Conservation (phyloP, 1,140 invertebrate species). For the Drosophila murphyi region DNA sequence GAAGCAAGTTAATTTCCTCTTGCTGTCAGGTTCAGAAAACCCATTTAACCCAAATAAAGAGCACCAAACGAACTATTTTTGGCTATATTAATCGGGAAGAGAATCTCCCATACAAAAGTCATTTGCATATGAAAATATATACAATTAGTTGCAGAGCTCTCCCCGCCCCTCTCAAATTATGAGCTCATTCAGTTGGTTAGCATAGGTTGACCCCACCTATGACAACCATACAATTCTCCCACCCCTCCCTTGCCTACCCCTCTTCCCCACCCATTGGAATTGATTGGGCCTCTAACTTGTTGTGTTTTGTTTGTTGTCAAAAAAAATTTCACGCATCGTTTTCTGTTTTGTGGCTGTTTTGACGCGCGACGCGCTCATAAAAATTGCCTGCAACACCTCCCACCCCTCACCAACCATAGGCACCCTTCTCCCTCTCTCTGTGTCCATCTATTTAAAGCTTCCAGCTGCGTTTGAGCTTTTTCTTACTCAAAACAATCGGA, state of each 20-base stretch:
- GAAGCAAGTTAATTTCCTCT: constrained; percentile 43
- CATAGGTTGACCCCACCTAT: constrained; percentile 4
- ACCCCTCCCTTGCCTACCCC: not conserved
- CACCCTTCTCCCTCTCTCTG: not conserved
- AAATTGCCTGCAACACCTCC: constrained; percentile 17
- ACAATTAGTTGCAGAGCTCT: constrained; percentile 26
- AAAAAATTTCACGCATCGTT: constrained; percentile 71
- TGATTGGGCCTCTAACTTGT: constrained; percentile 58
- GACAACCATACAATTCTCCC: not conserved
- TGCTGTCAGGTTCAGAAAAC: constrained; percentile 57
- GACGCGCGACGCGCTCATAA: constrained; percentile 15
- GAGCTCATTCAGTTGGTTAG: constrained; percentile 58
- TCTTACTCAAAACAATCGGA: constrained; percentile 70
- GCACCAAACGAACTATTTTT: not conserved
- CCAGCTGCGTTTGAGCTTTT: constrained; percentile 25
- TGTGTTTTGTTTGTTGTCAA: constrained; percentile 70
- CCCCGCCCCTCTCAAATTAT: constrained; percentile 7
- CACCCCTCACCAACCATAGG: not conserved
- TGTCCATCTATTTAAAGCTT: constrained; percentile 35
- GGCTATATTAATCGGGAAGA: constrained; percentile 21
- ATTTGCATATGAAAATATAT: constrained; percentile 44
- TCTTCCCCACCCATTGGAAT: constrained; percentile 1
- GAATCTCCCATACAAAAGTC: constrained; percentile 25
- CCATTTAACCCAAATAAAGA: constrained; percentile 28
- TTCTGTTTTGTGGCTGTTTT: constrained; percentile 35